A percentile compares a stretch with the other conserved stretches of the same genome.
Evolutionary conservation across 2,797 vertebrate genomes (phyloP).

Genomic region (Gymnocypris eckloni): DNA sequence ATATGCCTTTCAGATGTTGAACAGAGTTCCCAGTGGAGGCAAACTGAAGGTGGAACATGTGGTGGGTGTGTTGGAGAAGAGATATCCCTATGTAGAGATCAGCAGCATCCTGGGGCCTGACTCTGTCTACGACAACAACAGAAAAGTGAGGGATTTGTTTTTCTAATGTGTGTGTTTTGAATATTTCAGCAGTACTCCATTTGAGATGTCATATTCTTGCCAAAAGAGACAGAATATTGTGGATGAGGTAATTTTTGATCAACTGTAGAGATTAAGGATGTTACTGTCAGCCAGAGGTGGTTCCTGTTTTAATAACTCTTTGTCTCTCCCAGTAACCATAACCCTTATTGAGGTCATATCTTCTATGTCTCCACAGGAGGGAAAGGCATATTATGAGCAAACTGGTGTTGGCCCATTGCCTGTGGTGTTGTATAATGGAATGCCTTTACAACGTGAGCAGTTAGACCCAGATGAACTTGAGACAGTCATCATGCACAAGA

Average conservation of each 20-base stretch:
- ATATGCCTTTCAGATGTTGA: constrained; percentile 83
- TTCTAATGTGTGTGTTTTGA: constrained; percentile 4
- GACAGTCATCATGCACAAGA: constrained; percentile 96
- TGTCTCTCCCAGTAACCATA: not conserved
- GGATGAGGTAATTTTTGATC: not conserved
- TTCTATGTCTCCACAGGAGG: constrained; percentile 77
- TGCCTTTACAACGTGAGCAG: constrained; percentile 92
- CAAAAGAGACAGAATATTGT: not conserved
- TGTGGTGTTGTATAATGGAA: constrained; percentile 93
- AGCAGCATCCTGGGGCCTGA: constrained; percentile 90
- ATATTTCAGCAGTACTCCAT: not conserved
- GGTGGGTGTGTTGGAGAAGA: constrained; percentile 90
- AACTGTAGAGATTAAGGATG: not conserved
- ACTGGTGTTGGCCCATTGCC: constrained; percentile 92
- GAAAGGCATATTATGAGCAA: constrained; percentile 88
- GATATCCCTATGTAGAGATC: constrained; percentile 92
- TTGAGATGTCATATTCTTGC: not conserved
- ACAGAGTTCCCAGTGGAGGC: constrained; percentile 83
- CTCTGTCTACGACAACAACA: constrained; percentile 91
- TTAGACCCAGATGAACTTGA: constrained; percentile 96
- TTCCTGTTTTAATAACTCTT: not conserved
- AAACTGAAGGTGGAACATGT: constrained; percentile 88
- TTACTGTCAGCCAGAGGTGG: not conserved
- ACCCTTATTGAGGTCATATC: constrained; percentile 3
- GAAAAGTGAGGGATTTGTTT: constrained; percentile 80